Evolutionary conservation across 2,888 invertebrate genomes (phyloP), one percentile per base, ranked within the genome.

Genomic region (Metacarcinus magister): DNA sequence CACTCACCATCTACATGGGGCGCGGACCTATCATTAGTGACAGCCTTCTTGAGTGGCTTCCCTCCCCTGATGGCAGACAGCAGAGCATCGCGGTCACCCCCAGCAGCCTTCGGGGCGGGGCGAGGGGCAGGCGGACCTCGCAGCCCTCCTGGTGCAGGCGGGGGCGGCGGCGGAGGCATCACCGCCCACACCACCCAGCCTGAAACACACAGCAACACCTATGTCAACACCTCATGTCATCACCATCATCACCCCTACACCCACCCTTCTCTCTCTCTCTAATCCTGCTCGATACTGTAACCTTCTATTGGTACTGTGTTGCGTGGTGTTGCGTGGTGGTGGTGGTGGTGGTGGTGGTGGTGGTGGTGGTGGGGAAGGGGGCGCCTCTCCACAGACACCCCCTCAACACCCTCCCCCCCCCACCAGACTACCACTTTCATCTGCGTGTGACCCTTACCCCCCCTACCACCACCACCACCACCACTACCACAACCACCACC

Each of bases 101-200:
- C 89, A 46, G 94, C 39, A 87, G 95, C 13, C 95, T 94, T 98
- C 98, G 98, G 99, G 99, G 97, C 99, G 99, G 98, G 99, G 99
- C 97, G 99, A 99, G 97, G 82, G 46, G 96, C 75, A 90, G 94
- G 96, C 82, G 92, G 94, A 32, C 94, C 94, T 19, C 95, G 82
- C 23, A 43, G 75, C 90, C 96, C 96, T 82, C 93, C 92, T 23
- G 95, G 92, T 54, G 95, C 92, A 87, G 96, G 96, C 94, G 97
- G 97, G 39, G 97, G 97, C 67, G 96, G 96, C 48, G 97, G 97
- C 82, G 96, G 96, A 44, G 97, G 96, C 97, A 97, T 97, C 93
- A 44, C 95, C 96, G 91, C 92, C 67, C 95, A 94, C 95, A 94
- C 54, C 95, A 92, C 92, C 95, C 82, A 96, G 94, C 96, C 96